Percentiles rank a stretch among this genome's conserved stretches.
Conservation (phyloP, 2,797 vertebrate genomes). For the Heliangelus exortis region DNA sequence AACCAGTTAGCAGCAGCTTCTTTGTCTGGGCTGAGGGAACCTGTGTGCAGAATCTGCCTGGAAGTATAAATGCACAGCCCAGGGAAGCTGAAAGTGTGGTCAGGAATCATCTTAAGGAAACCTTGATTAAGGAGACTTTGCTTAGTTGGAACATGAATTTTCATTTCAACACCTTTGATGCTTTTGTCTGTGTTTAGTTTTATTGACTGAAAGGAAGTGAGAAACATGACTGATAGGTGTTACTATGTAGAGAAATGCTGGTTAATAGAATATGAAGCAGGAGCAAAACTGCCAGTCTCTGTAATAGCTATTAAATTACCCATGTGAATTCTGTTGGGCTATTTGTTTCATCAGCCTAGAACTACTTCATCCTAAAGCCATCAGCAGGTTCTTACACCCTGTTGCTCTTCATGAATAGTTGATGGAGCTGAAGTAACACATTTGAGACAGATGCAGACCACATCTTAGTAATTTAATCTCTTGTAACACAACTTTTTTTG, state of each 20-base stretch:
- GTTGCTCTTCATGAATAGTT: not conserved
- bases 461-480: not conserved
- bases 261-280: not conserved
- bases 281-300: not conserved
- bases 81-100: not conserved
- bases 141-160: not conserved
- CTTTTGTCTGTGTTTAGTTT: not conserved
- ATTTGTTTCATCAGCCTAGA: not conserved
- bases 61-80: not conserved
- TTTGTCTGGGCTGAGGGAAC: not conserved
- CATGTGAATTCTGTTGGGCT: not conserved
- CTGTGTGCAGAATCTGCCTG: not conserved
- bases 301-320: not conserved
- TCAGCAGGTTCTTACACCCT: not conserved
- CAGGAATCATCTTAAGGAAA: not conserved
- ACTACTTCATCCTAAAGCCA: not conserved
- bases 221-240: not conserved
- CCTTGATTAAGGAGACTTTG: not conserved
- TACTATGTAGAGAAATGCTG: not conserved
- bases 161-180: not conserved
- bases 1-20: not conserved
- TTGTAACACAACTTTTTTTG: not conserved
- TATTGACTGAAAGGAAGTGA: not conserved
- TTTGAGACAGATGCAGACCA: not conserved
- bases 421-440: not conserved